phyloP scores from a whole-genome alignment of 2,797 vertebrate genomes.

The Catamblyrhynchus diadema region DNA sequence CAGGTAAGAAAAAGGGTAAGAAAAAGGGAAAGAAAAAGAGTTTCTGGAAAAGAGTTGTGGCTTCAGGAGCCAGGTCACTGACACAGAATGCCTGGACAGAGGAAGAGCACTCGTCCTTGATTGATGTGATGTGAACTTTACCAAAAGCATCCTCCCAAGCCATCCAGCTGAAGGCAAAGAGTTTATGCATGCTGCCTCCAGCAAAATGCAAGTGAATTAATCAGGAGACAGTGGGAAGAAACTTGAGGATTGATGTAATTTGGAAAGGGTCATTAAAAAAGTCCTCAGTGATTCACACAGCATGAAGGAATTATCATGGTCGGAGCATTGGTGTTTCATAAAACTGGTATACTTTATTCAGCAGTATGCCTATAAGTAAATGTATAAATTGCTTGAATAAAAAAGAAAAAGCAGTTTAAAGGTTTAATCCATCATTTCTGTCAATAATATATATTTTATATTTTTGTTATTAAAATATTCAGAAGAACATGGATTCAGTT shows the following conservation, averaged over 20 bases:
- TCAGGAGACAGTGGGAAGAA: not conserved
- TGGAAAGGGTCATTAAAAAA: not conserved
- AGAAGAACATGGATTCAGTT: not conserved
- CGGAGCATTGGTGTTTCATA: not conserved
- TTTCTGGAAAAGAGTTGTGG: not conserved
- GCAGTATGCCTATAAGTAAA: not conserved
- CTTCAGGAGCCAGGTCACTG: not conserved
- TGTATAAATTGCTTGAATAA: not conserved
- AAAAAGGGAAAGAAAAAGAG: not conserved
- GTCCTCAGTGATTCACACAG: not conserved
- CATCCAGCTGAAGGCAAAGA: not conserved
- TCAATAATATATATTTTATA: not conserved
- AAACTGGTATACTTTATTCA: not conserved
- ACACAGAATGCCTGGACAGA: not conserved
- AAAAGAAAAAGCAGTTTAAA: not conserved
- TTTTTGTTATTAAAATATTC: slow-evolving; percentile 25
- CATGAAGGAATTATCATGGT: not conserved
- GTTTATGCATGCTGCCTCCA: not conserved
- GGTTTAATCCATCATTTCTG: not conserved
- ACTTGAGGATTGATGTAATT: not conserved
- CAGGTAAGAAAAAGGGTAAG: not conserved
- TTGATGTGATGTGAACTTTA: not conserved
- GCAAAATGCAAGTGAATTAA: not conserved
- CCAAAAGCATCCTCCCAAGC: not conserved
- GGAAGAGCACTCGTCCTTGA: not conserved